phyloP scores from a whole-genome alignment of 2,888 invertebrate species.

The Chrysomela aeneicollis region DNA sequence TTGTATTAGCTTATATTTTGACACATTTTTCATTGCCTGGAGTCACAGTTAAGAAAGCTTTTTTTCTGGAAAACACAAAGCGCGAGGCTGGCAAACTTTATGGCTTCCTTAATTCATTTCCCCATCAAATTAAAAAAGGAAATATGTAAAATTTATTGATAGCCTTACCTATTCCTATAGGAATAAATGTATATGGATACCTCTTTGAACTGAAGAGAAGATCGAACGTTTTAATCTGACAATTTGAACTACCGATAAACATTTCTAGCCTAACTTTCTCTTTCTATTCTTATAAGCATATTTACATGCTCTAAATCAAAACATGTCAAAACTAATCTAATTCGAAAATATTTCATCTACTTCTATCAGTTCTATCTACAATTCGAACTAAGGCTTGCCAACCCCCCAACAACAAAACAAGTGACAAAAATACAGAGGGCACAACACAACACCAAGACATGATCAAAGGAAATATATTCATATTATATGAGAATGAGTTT shows the following conservation, averaged over 20 bases:
- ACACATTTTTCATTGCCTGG: constrained; percentile 32
- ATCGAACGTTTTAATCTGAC: too few relatives aligned
- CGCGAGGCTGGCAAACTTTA: constrained; percentile 62
- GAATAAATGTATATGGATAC: too few relatives aligned
- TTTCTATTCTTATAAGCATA: constrained; percentile 39
- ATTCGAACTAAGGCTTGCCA: constrained; percentile 59
- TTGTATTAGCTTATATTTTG: not conserved
- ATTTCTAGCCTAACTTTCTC: constrained; percentile 15
- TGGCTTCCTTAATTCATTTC: constrained; percentile 14
- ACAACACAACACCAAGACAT: constrained; percentile 60
- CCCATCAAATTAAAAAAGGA: not conserved
- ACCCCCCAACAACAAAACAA: constrained; percentile 59
- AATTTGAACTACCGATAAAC: too few relatives aligned
- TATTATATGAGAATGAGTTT: constrained; percentile 8
- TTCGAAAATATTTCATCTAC: constrained; percentile 16
- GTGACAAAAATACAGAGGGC: constrained; percentile 61
- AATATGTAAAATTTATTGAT: too few relatives aligned
- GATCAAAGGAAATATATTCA: constrained; percentile 13
- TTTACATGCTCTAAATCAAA: constrained; percentile 43
- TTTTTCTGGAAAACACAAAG: constrained; percentile 50
- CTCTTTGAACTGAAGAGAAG: too few relatives aligned
- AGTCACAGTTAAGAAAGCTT: constrained; percentile 51
- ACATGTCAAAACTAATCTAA: constrained; percentile 33
- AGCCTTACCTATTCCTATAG: too few relatives aligned
- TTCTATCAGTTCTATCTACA: not conserved